Evolutionary conservation across 2,888 invertebrate genomes (phyloP).

Genomic region (Rhopalosiphum nymphaeae): DNA sequence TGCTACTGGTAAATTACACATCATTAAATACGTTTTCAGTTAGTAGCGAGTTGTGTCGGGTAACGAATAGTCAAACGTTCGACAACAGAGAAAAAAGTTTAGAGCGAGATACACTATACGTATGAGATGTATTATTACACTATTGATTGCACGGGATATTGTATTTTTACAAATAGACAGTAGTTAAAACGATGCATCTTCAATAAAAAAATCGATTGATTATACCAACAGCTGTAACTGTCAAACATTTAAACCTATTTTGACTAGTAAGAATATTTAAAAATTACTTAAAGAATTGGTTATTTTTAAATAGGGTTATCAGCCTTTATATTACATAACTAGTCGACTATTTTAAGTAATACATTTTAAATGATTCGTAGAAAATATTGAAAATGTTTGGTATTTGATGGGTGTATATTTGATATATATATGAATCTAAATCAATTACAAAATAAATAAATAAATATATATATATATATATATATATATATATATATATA

Average conservation of each 20-base stretch:
- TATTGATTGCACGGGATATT: background rate
- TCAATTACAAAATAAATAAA: too few species aligned
- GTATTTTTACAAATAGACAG: background rate
- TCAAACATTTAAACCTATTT: background rate
- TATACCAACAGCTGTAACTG: background rate
- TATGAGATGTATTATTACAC: background rate
- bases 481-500: too few species aligned
- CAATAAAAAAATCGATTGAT: background rate
- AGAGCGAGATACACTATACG: background rate
- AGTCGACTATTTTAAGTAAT: background rate
- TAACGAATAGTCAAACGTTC: background rate
- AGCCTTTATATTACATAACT: background rate
- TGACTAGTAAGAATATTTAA: background rate
- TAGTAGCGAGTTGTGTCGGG: background rate
- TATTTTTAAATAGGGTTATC: background rate
- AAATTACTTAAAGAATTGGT: background rate
- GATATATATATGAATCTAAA: too few species aligned
- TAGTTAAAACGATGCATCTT: background rate
- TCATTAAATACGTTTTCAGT: conserved; percentile 4
- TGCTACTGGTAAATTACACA: background rate
- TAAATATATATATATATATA: too few species aligned
- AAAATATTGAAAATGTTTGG: background rate
- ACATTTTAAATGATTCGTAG: background rate
- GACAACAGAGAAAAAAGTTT: background rate
- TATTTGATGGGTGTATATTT: background rate